Evolutionary conservation across 2,797 vertebrate species (phyloP), one percentile per base, ranked within the genome.

Genomic region (Diglossa cyanea): DNA sequence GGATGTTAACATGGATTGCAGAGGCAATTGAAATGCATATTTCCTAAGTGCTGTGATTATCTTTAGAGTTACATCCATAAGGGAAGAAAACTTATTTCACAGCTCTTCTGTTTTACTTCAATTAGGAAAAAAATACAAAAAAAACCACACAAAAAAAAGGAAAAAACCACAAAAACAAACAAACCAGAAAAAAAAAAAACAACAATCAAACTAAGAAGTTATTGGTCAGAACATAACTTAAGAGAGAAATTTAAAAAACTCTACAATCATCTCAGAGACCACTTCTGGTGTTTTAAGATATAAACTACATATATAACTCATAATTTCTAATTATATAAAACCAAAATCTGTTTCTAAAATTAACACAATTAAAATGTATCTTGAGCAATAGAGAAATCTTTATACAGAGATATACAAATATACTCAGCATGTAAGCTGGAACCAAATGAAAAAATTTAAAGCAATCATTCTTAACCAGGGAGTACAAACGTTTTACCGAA

Each of bases 101-200:
- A 48, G 1, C 1, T 70, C 17, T 62, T 48, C 83, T 73, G 28
- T 17, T 83, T 45, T 48, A 31, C 19, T 88, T 70, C 21, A 35
- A 17, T 17, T 35, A 5, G 14, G 42, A 44, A 31, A 31, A 9
- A 15, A 48, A 48, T 8, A 58, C 3, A 30, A 26, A 15, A 37
- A 28, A 28, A 19, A 26, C 0, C 57, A 30, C 26, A 18, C 6
- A 4, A 54, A 26, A 39, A 50, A 18, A 20, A 18, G 2, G 4
- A 35, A 16, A 23, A 50, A 26, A 9, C 4, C 20, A 42, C 28
- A 48, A 8, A 25, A 54, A 6, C 5, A 45, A 39, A 40, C 8
- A 65, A 62, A 33, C 2, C 19, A 39, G 25, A 45, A 45, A 6
- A 65, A 2, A 42, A 17, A 7, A 73, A n/a, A n/a, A 1, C 13